A percentile compares a stretch with the other conserved stretches of the same genome.
phyloP scores from a whole-genome alignment of 2,888 invertebrate species.

The Cistogaster globosa region DNA sequence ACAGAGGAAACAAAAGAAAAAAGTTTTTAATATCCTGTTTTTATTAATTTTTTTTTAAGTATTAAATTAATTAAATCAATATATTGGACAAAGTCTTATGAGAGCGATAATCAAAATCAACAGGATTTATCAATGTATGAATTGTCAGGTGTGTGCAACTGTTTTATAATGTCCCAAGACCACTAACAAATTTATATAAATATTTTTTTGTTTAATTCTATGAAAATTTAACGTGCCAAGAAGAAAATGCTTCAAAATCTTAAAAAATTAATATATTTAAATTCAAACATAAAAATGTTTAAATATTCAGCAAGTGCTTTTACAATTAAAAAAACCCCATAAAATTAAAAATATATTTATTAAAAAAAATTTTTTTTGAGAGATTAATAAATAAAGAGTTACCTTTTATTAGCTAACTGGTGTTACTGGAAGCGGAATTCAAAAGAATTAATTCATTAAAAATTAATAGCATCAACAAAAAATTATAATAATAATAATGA shows the following conservation, averaged over 20 bases:
- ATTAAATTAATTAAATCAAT: conserved; percentile 76
- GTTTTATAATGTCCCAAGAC: conserved; percentile 15
- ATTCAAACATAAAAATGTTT: conserved; percentile 41
- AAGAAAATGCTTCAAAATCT: conserved; percentile 62
- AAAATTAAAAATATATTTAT: conserved; percentile 6
- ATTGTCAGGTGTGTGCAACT: conserved; percentile 83
- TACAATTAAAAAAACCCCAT: conserved; percentile 47
- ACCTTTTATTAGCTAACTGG: neutral
- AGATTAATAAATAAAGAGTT: conserved; percentile 57
- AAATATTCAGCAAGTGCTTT: conserved; percentile 70
- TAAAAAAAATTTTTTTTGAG: conserved; percentile 39
- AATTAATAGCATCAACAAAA: no score
- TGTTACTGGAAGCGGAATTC: neutral
- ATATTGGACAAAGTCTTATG: conserved; percentile 80
- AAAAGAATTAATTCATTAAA: neutral
- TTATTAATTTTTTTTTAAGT: conserved; percentile 32
- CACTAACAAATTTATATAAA: conserved; percentile 62
- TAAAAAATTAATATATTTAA: conserved; percentile 32
- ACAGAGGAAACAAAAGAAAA: conserved; percentile 39
- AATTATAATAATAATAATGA: no score
- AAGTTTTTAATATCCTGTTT: conserved; percentile 43
- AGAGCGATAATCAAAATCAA: conserved; percentile 76
- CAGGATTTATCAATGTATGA: conserved; percentile 83
- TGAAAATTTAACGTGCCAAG: conserved; percentile 54
- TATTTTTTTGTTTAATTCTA: neutral